Conservation (phyloP, 2,797 vertebrate species). For the Coregonus ussuriensis region DNA sequence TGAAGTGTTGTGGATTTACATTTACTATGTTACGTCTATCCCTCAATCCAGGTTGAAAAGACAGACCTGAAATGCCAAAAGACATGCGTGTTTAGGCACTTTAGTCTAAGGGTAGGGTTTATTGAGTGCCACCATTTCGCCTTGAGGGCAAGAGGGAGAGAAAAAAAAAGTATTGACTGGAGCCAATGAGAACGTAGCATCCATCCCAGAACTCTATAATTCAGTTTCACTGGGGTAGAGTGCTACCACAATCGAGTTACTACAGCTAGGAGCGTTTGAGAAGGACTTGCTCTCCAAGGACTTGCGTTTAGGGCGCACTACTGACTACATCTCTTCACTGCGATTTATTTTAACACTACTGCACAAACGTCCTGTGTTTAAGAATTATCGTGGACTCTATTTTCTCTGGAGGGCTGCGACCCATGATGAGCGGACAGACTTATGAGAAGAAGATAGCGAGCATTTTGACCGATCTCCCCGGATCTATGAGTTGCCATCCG, state of each 20-base stretch:
- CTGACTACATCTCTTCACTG: conserved; percentile 21
- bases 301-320: conserved; percentile 47
- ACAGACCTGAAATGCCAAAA: conserved; percentile 12
- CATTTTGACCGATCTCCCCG: conserved; percentile 92
- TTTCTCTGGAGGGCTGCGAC: conserved; percentile 46
- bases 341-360: conserved; percentile 18
- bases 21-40: too few species aligned
- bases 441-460: conserved; percentile 95
- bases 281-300: conserved; percentile 48
- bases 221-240: conserved; percentile 82
- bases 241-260: conserved; percentile 73
- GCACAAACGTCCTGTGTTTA: conserved; percentile 31
- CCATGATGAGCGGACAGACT: conserved; percentile 85
- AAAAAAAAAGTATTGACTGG: conserved; percentile 46
- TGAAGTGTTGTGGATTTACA: too few species aligned
- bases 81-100: conserved; percentile 48
- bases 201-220: conserved; percentile 88
- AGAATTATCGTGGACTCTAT: conserved; percentile 21
- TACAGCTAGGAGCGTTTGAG: conserved; percentile 63
- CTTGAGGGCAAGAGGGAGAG: conserved; percentile 75
- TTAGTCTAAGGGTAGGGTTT: conserved; percentile 57
- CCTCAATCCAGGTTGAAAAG: too few species aligned
- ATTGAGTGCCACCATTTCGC: conserved; percentile 71
- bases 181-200: conserved; percentile 90
- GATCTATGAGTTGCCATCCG: conserved; percentile 94